Conservation (phyloP, 2,888 invertebrate species). For the Diarsia dahlii region DNA sequence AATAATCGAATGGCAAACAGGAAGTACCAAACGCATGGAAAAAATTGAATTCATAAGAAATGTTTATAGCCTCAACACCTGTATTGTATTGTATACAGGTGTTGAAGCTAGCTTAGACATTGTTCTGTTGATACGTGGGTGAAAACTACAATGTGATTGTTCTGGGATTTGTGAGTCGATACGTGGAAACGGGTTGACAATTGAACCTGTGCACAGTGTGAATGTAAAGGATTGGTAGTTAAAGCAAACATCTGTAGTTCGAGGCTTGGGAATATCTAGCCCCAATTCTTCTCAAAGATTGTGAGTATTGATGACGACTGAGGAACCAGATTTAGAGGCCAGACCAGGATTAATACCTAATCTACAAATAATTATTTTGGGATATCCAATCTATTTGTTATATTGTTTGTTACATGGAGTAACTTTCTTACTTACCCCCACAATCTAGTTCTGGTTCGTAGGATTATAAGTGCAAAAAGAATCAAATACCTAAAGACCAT, state of each 20-base stretch:
- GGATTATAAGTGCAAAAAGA: neutral
- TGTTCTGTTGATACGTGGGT: slow-evolving; percentile 44
- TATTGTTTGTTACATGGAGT: too few species aligned
- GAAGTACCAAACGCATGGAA: neutral
- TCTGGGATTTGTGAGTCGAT: slow-evolving; percentile 13
- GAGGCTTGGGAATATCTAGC: slow-evolving; percentile 2
- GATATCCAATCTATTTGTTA: too few species aligned
- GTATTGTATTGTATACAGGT: too few species aligned
- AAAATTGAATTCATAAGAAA: slow-evolving; percentile 29
- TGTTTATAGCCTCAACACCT: slow-evolving; percentile 32
- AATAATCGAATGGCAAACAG: neutral
- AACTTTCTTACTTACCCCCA: too few species aligned
- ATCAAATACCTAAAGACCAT: neutral
- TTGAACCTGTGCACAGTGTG: neutral
- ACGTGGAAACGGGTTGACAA: slow-evolving; percentile 21
- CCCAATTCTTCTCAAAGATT: neutral
- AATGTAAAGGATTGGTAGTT: neutral
- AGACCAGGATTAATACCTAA: too few species aligned
- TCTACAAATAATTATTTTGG: too few species aligned
- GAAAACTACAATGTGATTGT: slow-evolving; percentile 42
- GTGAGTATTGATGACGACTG: neutral
- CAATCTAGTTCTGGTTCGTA: neutral
- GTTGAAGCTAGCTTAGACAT: slow-evolving; percentile 38
- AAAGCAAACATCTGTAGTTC: neutral
- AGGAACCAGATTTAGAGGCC: neutral